A percentile compares a stretch with the other conserved stretches of the same genome.
Conservation (phyloP, 2,797 vertebrate genomes). For the Paguma larvata region DNA sequence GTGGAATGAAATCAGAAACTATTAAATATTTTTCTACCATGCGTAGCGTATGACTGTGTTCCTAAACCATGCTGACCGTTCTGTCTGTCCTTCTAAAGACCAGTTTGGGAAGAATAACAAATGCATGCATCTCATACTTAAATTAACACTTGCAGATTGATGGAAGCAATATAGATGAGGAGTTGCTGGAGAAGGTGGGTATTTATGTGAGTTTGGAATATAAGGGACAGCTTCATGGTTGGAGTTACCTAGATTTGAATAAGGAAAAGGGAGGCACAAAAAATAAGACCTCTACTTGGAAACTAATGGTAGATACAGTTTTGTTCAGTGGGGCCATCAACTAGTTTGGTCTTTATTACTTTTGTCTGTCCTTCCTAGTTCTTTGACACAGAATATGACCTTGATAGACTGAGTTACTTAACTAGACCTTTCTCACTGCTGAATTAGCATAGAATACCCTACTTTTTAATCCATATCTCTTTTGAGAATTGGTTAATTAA, state of each 20-base stretch:
- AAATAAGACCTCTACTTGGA: neutral
- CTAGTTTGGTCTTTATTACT: neutral
- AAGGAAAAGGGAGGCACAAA: neutral
- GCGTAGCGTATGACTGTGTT: neutral
- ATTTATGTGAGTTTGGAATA: neutral
- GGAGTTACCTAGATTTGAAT: neutral
- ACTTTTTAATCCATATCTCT: conserved; percentile 74
- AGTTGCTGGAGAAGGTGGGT: neutral
- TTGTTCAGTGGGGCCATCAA: neutral
- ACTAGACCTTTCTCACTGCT: conserved; percentile 44
- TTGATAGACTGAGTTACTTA: conserved; percentile 51
- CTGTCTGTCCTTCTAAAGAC: neutral
- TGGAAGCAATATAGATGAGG: neutral
- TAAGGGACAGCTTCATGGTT: neutral
- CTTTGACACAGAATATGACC: conserved; percentile 66
- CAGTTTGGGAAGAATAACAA: neutral
- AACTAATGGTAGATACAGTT: neutral
- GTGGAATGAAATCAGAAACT: neutral
- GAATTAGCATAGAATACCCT: conserved; percentile 63
- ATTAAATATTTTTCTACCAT: neutral
- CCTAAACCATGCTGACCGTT: neutral
- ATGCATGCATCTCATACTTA: neutral
- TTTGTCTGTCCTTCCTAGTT: neutral
- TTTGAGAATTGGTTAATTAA: conserved; percentile 83
- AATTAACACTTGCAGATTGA: neutral